A percentile compares a stretch with the other conserved stretches of the same genome.
These are phyloP conservation scores for Tetragonisca angustula DNA, from an alignment of 2,888 invertebrate genomes.

Conservation along the genomic window DNA sequence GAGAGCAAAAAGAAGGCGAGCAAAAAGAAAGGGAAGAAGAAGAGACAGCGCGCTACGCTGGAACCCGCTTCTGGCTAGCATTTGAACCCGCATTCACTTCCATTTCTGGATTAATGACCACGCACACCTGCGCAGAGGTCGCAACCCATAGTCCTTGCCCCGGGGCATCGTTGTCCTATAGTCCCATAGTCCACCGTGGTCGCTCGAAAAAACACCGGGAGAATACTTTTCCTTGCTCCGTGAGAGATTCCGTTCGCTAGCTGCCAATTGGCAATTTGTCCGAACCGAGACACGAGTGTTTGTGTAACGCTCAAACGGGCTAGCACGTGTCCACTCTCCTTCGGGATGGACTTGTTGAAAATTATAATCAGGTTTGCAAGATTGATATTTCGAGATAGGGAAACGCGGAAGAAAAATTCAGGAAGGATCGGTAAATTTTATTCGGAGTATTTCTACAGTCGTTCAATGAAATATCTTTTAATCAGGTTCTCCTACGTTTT, in stretches of 20 bases:
- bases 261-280: slow-evolving; percentile 42
- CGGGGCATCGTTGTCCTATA: slow-evolving; percentile 57
- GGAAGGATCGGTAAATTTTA: too few species aligned
- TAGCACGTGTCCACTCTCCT: neutral
- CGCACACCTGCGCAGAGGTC: slow-evolving; percentile 71
- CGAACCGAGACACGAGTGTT: neutral
- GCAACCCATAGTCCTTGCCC: slow-evolving; percentile 72
- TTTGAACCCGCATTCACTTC: slow-evolving; percentile 69
- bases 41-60: slow-evolving; percentile 34
- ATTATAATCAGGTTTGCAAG: too few species aligned
- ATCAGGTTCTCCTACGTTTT: too few species aligned
- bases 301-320: neutral
- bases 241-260: slow-evolving; percentile 17
- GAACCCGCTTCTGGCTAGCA: slow-evolving; percentile 49
- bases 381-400: neutral
- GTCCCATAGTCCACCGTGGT: slow-evolving; percentile 24
- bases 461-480: too few species aligned
- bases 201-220: slow-evolving; percentile 29
- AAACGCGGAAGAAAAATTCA: neutral
- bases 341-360: too few species aligned
- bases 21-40: slow-evolving; percentile 1
- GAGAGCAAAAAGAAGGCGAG: neutral
- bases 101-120: slow-evolving; percentile 73
- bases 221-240: slow-evolving; percentile 41
- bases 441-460: too few species aligned